A percentile compares a stretch with the other conserved stretches of the same genome.
phyloP scores from a whole-genome alignment of 2,113 vertebrate species.

The Polypterus bichir region DNA sequence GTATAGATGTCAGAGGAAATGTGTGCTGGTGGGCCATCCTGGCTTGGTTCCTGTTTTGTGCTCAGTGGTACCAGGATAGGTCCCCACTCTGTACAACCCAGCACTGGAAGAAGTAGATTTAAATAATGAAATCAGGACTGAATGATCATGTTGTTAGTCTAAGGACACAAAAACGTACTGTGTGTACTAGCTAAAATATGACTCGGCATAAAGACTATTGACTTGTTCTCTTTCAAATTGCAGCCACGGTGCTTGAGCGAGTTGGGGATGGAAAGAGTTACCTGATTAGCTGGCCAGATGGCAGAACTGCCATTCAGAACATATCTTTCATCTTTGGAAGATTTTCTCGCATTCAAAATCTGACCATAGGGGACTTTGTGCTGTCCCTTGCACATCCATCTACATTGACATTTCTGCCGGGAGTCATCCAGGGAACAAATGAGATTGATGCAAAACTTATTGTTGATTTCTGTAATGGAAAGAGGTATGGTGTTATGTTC shows the following conservation, averaged over 20 bases:
- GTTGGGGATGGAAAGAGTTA: slow-evolving; percentile 16
- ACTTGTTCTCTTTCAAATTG: background rate
- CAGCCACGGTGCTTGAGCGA: slow-evolving; percentile 17
- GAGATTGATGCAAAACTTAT: slow-evolving; percentile 1
- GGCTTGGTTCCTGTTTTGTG: no score
- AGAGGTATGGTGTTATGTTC: slow-evolving; percentile 11
- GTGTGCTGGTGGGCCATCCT: no score
- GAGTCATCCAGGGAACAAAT: slow-evolving; percentile 9
- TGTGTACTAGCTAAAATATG: no score
- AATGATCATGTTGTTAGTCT: no score
- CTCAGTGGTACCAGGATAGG: no score
- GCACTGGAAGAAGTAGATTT: no score
- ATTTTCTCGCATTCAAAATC: slow-evolving; percentile 9
- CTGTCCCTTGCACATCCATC: slow-evolving; percentile 14
- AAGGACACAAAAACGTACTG: no score
- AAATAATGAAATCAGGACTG: no score
- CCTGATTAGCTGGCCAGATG: slow-evolving; percentile 17
- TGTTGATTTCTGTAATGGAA: slow-evolving; percentile 18
- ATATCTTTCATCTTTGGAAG: slow-evolving; percentile 21
- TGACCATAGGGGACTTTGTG: slow-evolving; percentile 10
- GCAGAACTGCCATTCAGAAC: slow-evolving; percentile 17
- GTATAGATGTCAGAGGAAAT: no score
- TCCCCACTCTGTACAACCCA: no score
- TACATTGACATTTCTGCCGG: slow-evolving; percentile 18
- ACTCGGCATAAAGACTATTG: no score